phyloP scores from a whole-genome alignment of 2,888 invertebrate genomes.

The Ormyrus labotus region DNA sequence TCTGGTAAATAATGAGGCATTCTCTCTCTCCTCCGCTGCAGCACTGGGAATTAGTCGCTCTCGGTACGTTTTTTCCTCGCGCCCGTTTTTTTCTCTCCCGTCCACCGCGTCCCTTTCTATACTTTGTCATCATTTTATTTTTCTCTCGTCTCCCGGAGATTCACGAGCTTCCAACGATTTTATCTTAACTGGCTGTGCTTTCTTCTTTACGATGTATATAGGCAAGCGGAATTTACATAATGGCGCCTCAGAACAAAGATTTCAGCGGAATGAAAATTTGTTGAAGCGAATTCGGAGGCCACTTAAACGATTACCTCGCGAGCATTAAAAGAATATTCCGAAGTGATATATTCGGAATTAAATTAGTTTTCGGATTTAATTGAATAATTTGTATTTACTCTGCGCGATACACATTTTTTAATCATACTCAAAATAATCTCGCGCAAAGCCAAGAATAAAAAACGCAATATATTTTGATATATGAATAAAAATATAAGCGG shows the following conservation, averaged over 20 bases:
- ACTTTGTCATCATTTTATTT: slow-evolving; percentile 56
- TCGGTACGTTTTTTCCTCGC: slow-evolving; percentile 6
- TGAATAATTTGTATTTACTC: no score
- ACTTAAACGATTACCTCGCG: no score
- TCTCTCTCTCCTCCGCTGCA: slow-evolving; percentile 17
- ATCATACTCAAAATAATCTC: no score
- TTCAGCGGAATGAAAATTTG: slow-evolving; percentile 13
- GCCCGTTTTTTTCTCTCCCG: not conserved
- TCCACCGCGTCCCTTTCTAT: not conserved
- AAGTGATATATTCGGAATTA: no score
- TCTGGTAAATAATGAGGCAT: slow-evolving; percentile 57
- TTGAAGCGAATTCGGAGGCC: not conserved
- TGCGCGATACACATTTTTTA: no score
- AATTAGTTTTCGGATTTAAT: no score
- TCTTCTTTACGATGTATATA: not conserved
- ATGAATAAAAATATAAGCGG: slow-evolving; percentile 34
- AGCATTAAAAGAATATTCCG: no score
- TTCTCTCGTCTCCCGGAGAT: slow-evolving; percentile 35
- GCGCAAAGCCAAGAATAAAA: no score
- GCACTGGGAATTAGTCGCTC: slow-evolving; percentile 30
- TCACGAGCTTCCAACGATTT: slow-evolving; percentile 43
- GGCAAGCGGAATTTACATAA: slow-evolving; percentile 33
- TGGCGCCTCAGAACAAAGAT: slow-evolving; percentile 13
- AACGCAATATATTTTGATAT: not conserved
- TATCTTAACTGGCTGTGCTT: slow-evolving; percentile 36